phyloP scores from a whole-genome alignment of 2,888 invertebrate species.

The Acronicta leporina region DNA sequence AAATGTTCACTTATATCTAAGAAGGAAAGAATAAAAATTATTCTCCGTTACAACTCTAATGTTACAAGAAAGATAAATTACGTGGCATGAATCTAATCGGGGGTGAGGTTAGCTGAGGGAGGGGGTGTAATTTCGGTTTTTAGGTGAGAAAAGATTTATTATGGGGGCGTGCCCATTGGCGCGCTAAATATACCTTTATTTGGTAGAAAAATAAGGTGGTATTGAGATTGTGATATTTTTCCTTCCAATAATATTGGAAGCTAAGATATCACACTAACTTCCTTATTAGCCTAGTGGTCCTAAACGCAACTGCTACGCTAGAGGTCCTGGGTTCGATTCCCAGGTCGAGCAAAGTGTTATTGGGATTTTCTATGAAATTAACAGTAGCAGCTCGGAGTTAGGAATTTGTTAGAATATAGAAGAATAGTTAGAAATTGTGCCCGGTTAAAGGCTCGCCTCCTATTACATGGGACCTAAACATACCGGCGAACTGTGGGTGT shows the following conservation, averaged over 20 bases:
- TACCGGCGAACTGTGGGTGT: too few species aligned
- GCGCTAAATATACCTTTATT: conserved; percentile 37
- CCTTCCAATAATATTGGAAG: conserved; percentile 18
- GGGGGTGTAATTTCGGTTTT: conserved; percentile 71
- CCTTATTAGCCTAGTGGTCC: too few species aligned
- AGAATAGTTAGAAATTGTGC: too few species aligned
- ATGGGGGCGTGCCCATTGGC: conserved; percentile 58
- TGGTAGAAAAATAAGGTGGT: conserved; percentile 30
- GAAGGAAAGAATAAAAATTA: conserved; percentile 59
- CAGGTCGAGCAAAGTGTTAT: too few species aligned
- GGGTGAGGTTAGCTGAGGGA: conserved; percentile 31
- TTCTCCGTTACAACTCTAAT: conserved; percentile 60
- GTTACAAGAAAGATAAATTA: conserved; percentile 69
- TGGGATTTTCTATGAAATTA: too few species aligned
- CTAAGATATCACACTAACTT: too few species aligned
- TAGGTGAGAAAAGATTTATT: conserved; percentile 72
- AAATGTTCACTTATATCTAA: conserved; percentile 9
- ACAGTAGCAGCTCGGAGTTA: too few species aligned
- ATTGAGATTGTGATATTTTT: conserved; percentile 49
- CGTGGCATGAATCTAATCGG: conserved; percentile 71
- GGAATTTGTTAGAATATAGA: too few species aligned
- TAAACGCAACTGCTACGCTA: too few species aligned
- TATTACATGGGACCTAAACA: too few species aligned
- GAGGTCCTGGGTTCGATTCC: too few species aligned
- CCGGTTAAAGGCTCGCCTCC: too few species aligned